These are phyloP conservation scores for Campaea margaritaria DNA, from an alignment of 2,888 invertebrate genomes.

Conservation along the genomic window DNA sequence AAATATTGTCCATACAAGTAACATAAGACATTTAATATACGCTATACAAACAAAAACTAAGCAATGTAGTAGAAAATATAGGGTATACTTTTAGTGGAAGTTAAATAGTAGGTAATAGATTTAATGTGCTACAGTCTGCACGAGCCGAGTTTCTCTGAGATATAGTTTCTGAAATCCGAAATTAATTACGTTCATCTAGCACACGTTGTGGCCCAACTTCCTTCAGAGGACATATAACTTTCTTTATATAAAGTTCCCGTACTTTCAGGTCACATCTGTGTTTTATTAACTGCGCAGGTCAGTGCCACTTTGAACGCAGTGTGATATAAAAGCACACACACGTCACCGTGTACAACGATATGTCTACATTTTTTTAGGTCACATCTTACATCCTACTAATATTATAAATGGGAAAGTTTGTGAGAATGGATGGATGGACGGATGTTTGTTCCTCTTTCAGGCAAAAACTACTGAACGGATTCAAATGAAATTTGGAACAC, in stretches of 20 bases:
- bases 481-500: too few species aligned
- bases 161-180: constrained; percentile 15
- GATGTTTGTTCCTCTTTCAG: too few species aligned
- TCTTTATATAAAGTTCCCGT: constrained; percentile 44
- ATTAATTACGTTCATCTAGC: constrained; percentile 18
- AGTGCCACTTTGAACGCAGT: constrained; percentile 9
- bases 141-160: constrained; percentile 1
- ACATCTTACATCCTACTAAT: too few species aligned
- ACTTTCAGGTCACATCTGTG: constrained; percentile 41
- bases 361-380: too few species aligned
- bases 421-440: too few species aligned
- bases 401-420: too few species aligned
- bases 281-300: constrained; percentile 43
- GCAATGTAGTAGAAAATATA: too few species aligned
- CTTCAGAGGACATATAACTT: constrained; percentile 32
- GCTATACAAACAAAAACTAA: too few species aligned
- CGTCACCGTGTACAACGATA: too few species aligned
- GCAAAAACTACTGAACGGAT: too few species aligned
- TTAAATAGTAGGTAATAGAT: neutral
- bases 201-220: constrained; percentile 8
- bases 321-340: neutral
- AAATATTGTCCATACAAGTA: too few species aligned
- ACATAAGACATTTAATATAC: too few species aligned
- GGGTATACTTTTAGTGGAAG: neutral
- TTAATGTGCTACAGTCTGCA: constrained; percentile 4